Evolutionary conservation across 2,797 vertebrate species (phyloP).

Genomic region (Cygnus olor): DNA sequence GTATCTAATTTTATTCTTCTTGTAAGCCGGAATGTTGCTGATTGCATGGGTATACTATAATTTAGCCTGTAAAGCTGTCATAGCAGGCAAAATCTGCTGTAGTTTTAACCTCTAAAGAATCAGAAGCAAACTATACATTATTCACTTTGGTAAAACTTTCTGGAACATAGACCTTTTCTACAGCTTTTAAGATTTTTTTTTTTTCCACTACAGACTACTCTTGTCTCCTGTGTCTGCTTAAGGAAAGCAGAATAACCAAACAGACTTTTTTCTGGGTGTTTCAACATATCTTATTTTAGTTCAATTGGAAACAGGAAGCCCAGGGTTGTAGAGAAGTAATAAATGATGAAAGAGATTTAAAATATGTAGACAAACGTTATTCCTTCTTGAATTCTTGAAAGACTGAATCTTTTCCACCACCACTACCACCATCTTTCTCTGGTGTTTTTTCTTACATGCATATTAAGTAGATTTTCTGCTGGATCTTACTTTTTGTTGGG

Average conservation of each 20-base stretch:
- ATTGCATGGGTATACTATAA: slow-evolving; percentile 27
- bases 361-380: rapidly evolving
- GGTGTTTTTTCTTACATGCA: background rate
- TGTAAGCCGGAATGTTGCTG: slow-evolving; percentile 4
- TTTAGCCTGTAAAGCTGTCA: slow-evolving; percentile 37
- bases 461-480: background rate
- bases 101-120: background rate
- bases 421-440: background rate
- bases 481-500: background rate
- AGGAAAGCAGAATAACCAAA: background rate
- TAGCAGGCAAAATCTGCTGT: background rate
- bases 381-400: background rate
- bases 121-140: background rate
- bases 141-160: background rate
- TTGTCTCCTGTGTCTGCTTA: background rate
- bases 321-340: background rate
- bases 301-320: background rate
- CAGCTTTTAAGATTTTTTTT: background rate
- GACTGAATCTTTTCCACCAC: background rate
- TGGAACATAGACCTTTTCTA: background rate
- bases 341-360: background rate
- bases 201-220: background rate
- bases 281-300: background rate
- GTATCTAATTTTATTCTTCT: slow-evolving; percentile 28
- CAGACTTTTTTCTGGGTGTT: background rate